Percentiles rank a stretch among this genome's conserved stretches.
These are phyloP conservation scores for Anthopleura sola DNA, from an alignment of 64 coral and sea anemone genomes.

Conservation along the genomic window DNA sequence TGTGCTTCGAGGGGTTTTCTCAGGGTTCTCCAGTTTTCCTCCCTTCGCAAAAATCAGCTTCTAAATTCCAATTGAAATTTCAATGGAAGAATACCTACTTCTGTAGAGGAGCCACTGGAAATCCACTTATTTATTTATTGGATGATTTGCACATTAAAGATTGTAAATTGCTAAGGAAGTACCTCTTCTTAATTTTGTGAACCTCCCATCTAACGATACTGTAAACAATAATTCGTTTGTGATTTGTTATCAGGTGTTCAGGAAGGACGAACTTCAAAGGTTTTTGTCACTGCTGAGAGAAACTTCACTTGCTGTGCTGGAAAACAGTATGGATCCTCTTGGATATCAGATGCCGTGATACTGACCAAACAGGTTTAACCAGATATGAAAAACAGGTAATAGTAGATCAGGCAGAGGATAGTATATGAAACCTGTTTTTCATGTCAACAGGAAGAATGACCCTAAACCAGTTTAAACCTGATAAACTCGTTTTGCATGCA, in stretches of 20 bases:
- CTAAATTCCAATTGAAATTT: no score
- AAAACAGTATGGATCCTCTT: constrained; percentile 79
- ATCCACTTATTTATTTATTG: no score
- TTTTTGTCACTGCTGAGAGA: constrained; percentile 69
- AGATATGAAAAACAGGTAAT: constrained; percentile 11
- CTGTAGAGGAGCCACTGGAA: no score
- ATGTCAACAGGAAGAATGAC: not conserved
- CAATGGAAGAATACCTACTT: no score
- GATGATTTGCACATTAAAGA: no score
- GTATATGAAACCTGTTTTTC: not conserved
- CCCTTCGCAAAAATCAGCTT: no score
- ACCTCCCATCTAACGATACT: no score
- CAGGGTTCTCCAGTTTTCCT: no score
- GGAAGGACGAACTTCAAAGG: constrained; percentile 86
- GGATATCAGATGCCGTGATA: constrained; percentile 23
- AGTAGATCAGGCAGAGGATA: not conserved
- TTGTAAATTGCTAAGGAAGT: no score
- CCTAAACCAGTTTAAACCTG: not conserved
- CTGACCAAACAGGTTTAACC: not conserved
- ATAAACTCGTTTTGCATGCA: not conserved
- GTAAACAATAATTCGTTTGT: no score
- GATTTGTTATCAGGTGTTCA: constrained; percentile 57
- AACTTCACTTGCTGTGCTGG: constrained; percentile 64
- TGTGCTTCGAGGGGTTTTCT: no score
- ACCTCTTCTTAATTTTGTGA: no score